A percentile compares a stretch with the other conserved stretches of the same genome.
phyloP scores from a whole-genome alignment of 1,140 invertebrate genomes.

The Calephelis virginiensis region DNA sequence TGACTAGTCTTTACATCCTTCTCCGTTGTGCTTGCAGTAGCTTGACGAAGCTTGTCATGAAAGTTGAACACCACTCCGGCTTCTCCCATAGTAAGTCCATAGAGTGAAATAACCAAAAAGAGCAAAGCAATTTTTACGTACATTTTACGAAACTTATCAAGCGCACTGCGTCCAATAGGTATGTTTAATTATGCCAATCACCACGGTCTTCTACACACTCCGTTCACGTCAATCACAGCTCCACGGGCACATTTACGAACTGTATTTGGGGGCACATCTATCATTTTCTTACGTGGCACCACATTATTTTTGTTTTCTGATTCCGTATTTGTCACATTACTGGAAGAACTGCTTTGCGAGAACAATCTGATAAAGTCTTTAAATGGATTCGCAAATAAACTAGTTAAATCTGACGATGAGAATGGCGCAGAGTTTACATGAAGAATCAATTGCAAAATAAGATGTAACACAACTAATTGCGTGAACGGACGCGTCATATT shows the following conservation, averaged over 20 bases:
- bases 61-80: constrained; percentile 57
- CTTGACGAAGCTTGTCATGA: constrained; percentile 54
- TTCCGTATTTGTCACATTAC: constrained; percentile 21
- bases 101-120: constrained; percentile 37
- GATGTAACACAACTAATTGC: constrained; percentile 50
- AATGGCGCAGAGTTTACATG: constrained; percentile 38
- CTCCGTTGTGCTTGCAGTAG: constrained; percentile 40
- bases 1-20: constrained; percentile 43
- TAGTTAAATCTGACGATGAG: constrained; percentile 40
- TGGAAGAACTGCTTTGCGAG: constrained; percentile 21
- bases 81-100: constrained; percentile 32
- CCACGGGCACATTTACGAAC: constrained; percentile 38
- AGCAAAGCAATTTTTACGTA: constrained; percentile 62
- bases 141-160: constrained; percentile 55
- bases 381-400: constrained; percentile 57
- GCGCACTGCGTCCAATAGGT: constrained; percentile 47
- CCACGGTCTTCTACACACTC: constrained; percentile 59
- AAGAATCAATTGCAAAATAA: constrained; percentile 46
- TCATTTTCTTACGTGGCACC: constrained; percentile 43
- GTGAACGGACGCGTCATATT: constrained; percentile 58
- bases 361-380: constrained; percentile 49
- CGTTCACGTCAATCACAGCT: constrained; percentile 46
- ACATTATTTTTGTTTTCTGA: constrained; percentile 22
- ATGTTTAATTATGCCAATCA: constrained; percentile 36
- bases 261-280: constrained; percentile 53